Evolutionary conservation across 2,888 invertebrate genomes (phyloP).

Genomic region (Chrysotoxum bicinctum): DNA sequence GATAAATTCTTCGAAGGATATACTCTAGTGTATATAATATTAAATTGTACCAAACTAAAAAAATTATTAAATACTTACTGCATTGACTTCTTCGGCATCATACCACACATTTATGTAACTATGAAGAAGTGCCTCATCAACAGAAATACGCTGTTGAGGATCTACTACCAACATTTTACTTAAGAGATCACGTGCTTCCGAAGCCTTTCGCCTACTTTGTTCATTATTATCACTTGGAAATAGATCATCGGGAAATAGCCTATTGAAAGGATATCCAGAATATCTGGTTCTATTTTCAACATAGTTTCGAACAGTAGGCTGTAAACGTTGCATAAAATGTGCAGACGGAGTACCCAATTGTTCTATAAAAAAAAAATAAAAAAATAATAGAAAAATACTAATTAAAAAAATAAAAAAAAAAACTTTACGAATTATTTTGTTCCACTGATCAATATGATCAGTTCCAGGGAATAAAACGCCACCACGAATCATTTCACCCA

Average conservation of each 20-base stretch:
- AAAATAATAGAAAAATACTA: not conserved
- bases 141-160: conserved; percentile 98
- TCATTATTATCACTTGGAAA: conserved; percentile 98
- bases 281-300: conserved; percentile 99
- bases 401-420: not conserved
- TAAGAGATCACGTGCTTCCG: conserved; percentile 97
- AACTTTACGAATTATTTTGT: conserved; percentile 97
- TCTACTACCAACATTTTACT: conserved; percentile 99
- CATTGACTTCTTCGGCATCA: conserved; percentile 99
- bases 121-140: conserved; percentile 98
- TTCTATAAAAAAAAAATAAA: conserved; percentile 83
- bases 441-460: conserved; percentile 99
- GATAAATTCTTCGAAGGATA: too few species aligned
- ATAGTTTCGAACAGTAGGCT: conserved; percentile 98
- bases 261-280: conserved; percentile 96
- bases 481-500: conserved; percentile 99
- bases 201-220: conserved; percentile 96
- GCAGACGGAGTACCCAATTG: conserved; percentile 98
- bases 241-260: conserved; percentile 98
- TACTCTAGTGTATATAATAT: too few species aligned
- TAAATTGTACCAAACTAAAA: too few species aligned
- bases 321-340: conserved; percentile 98
- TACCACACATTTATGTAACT: conserved; percentile 99
- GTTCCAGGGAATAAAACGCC: conserved; percentile 99
- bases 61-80: conserved; percentile 86